These are phyloP conservation scores for Pseudomyrmex flavicornis DNA, from an alignment of 1,140 invertebrate species.

Conservation along the genomic window DNA sequence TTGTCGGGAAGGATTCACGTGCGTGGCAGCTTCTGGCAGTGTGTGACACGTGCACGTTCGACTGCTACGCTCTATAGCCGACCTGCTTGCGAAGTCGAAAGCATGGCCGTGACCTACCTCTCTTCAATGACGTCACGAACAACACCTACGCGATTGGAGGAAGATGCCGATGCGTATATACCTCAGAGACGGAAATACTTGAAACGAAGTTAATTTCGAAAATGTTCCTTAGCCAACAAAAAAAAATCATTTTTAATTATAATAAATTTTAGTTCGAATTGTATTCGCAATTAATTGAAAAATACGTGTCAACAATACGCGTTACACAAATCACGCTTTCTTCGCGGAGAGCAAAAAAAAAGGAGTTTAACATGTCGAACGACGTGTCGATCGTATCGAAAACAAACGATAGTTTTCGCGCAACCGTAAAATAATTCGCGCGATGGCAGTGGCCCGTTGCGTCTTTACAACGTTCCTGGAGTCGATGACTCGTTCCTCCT, in stretches of 20 bases:
- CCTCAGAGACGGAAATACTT: not conserved
- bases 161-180: conserved; percentile 21
- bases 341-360: not conserved
- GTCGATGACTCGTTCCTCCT: conserved; percentile 60
- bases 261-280: too few relatives aligned
- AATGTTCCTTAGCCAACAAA: not conserved
- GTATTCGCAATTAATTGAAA: not conserved
- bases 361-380: not conserved
- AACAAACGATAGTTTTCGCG: not conserved
- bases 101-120: conserved; percentile 75
- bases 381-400: not conserved
- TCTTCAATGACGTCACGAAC: conserved; percentile 62
- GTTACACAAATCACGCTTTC: too few relatives aligned
- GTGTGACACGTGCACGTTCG: conserved; percentile 53
- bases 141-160: conserved; percentile 38
- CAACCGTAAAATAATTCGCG: not conserved
- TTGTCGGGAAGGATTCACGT: not conserved
- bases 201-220: too few relatives aligned
- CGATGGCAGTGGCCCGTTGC: conserved; percentile 17
- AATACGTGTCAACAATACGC: too few relatives aligned
- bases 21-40: conserved; percentile 14
- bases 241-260: too few relatives aligned
- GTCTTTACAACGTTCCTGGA: conserved; percentile 63
- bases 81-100: conserved; percentile 66
- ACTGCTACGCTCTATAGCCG: conserved; percentile 40